Conservation (phyloP, 1,140 invertebrate species). For the Mercenaria mercenaria region DNA sequence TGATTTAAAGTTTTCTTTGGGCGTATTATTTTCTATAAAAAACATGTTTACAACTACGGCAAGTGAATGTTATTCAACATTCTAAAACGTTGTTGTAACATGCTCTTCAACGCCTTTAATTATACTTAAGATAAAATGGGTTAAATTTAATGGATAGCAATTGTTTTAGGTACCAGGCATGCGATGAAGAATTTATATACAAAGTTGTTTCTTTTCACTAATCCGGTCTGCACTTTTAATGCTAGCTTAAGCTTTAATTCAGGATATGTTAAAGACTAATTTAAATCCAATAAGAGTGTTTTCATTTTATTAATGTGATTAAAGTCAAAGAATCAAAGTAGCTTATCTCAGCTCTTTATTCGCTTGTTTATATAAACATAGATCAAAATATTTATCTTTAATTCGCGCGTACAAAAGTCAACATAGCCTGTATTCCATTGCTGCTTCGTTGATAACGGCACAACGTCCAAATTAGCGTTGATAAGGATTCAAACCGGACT, state of each 20-base stretch:
- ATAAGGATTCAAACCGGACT: neutral
- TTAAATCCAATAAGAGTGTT: constrained; percentile 24
- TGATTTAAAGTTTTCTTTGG: neutral
- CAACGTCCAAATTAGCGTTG: neutral
- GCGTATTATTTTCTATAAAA: neutral
- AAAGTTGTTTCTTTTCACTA: neutral
- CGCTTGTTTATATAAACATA: constrained; percentile 41
- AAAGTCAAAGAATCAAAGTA: neutral
- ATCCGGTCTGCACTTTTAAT: neutral
- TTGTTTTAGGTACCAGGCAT: constrained; percentile 7
- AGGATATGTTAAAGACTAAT: neutral
- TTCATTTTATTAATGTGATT: neutral
- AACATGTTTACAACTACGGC: neutral
- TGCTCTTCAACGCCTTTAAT: neutral
- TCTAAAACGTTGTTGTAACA: neutral
- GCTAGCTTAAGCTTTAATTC: neutral
- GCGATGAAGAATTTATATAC: neutral
- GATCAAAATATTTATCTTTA: constrained; percentile 39
- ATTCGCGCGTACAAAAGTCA: constrained; percentile 29
- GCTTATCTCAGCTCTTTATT: constrained; percentile 33
- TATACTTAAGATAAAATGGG: neutral
- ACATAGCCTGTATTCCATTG: neutral
- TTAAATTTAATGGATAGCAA: neutral
- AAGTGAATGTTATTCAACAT: neutral
- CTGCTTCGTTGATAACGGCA: neutral